phyloP scores from a whole-genome alignment of 1,140 invertebrate species.

The Pseudomyrmex sp. region DNA sequence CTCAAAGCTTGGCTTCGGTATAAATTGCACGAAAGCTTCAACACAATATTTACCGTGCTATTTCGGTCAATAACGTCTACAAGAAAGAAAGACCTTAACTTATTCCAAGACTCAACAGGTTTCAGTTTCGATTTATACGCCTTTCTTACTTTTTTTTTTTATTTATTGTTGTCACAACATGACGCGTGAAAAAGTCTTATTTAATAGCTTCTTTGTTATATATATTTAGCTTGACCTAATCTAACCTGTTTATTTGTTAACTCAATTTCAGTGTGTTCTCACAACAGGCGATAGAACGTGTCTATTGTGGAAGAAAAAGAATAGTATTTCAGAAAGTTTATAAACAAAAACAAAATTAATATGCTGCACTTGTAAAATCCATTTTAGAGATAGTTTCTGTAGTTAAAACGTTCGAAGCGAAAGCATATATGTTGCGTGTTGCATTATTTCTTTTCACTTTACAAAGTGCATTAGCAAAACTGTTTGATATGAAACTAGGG shows the following conservation, averaged over 20 bases:
- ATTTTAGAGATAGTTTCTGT: not conserved
- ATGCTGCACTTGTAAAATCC: not conserved
- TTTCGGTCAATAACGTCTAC: constrained; percentile 17
- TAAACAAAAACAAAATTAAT: not conserved
- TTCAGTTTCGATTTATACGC: constrained; percentile 23
- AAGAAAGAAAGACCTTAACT: constrained; percentile 34
- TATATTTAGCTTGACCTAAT: not conserved
- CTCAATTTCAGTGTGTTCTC: not conserved
- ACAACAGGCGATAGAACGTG: not conserved
- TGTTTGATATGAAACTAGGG: not conserved
- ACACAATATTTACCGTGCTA: not conserved
- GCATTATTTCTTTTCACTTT: not conserved
- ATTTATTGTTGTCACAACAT: constrained; percentile 15
- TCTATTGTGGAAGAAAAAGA: not conserved
- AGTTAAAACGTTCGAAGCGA: not conserved
- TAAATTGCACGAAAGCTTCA: constrained; percentile 16
- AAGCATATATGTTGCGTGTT: not conserved
- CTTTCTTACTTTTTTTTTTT: not conserved
- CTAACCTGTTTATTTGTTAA: constrained; percentile 8
- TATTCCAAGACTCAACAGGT: constrained; percentile 54
- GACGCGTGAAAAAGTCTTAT: not conserved
- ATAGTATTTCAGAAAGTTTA: not conserved
- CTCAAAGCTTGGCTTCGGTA: not conserved
- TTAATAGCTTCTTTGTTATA: not conserved
- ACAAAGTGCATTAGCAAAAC: not conserved